These are phyloP conservation scores for Parazoanthus atlanticus DNA, from an alignment of 92 coral and sea anemone species.

Conservation along the genomic window DNA sequence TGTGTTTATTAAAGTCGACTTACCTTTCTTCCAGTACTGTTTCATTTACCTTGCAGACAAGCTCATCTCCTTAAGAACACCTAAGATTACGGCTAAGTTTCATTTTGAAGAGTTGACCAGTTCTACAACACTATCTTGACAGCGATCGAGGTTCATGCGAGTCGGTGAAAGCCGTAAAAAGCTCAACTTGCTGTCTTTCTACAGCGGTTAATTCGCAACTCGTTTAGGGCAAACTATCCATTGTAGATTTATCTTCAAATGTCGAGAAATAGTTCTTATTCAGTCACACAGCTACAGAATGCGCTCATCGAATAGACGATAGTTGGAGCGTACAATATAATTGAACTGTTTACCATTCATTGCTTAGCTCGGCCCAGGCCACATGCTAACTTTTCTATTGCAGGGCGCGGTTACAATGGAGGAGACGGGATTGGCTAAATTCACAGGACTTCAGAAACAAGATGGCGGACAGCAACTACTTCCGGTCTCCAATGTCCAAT, in stretches of 20 bases:
- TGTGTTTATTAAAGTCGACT: conserved; percentile 18
- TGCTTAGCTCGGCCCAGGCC: not conserved
- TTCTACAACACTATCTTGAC: conserved; percentile 26
- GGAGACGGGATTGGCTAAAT: too few species aligned
- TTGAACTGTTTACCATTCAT: not conserved
- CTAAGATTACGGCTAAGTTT: conserved; percentile 19
- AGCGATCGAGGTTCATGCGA: conserved; percentile 27
- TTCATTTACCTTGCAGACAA: conserved; percentile 42
- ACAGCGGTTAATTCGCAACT: too few species aligned
- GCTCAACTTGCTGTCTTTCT: too few species aligned
- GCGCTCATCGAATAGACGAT: not conserved
- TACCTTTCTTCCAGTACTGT: conserved; percentile 35
- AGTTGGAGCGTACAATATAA: too few species aligned
- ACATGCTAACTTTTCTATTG: not conserved
- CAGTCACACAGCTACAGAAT: not conserved
- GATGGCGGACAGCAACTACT: too few species aligned
- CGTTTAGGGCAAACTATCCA: conserved; percentile 10
- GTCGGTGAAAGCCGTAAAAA: conserved; percentile 6
- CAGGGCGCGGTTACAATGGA: not conserved
- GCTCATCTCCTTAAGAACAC: conserved; percentile 28
- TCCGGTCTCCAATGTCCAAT: too few species aligned
- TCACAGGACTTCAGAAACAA: not conserved
- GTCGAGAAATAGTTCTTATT: conserved; percentile 13
- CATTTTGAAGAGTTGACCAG: conserved; percentile 40
- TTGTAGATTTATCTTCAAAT: conserved; percentile 18